Evolutionary conservation across 2,797 vertebrate species (phyloP).

Genomic region (Catostomus latipinnis): DNA sequence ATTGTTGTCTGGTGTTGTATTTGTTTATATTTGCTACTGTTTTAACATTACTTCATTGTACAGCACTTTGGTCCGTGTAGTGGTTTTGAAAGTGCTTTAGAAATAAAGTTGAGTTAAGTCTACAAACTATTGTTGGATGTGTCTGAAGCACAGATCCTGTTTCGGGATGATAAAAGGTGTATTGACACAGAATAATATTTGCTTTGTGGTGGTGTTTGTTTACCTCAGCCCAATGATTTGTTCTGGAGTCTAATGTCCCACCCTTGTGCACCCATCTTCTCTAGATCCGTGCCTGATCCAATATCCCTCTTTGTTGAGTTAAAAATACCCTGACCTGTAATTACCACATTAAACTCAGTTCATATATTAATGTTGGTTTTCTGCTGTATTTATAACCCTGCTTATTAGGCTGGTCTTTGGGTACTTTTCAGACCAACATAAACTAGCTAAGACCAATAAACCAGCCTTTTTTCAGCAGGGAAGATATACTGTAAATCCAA

Average conservation of each 20-base stretch:
- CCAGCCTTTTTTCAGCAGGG: too few relatives aligned
- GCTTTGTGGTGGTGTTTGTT: conserved; percentile 64
- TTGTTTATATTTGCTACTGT: too few relatives aligned
- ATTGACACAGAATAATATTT: conserved; percentile 57
- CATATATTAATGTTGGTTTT: not conserved
- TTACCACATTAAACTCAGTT: conserved; percentile 14
- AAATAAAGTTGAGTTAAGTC: not conserved
- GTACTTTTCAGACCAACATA: too few relatives aligned
- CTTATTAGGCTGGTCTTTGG: too few relatives aligned
- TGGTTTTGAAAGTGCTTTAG: too few relatives aligned
- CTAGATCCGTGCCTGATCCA: conserved; percentile 60
- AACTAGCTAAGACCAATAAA: too few relatives aligned
- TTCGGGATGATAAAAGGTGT: conserved; percentile 49
- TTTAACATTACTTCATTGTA: too few relatives aligned
- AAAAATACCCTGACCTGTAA: conserved; percentile 69
- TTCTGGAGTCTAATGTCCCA: conserved; percentile 59
- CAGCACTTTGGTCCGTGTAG: too few relatives aligned
- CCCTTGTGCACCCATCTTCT: conserved; percentile 11
- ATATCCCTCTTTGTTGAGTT: conserved; percentile 60
- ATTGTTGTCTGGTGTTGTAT: too few relatives aligned
- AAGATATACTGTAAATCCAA: not conserved
- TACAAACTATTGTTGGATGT: conserved; percentile 49
- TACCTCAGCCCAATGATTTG: conserved; percentile 64
- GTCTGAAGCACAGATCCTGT: conserved; percentile 52
- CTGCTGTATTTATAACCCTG: not conserved